Evolutionary conservation across 2,888 invertebrate genomes (phyloP).

Genomic region (Xanthostigma xanthostigma): DNA sequence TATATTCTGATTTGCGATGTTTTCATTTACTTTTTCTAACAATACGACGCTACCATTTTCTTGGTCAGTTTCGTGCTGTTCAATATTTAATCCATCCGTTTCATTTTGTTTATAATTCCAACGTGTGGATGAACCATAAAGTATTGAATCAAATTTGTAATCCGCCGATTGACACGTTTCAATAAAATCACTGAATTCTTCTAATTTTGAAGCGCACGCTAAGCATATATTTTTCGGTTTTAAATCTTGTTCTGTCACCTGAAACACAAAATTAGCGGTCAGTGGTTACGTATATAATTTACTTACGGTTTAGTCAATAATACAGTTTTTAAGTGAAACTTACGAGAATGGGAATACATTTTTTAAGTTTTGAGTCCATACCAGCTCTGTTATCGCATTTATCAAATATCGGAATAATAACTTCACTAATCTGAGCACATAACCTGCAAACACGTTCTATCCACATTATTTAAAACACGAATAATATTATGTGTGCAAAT

Average conservation of each 20-base stretch:
- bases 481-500: no score
- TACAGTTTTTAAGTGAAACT: constrained; percentile 10
- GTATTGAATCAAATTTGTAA: constrained; percentile 23
- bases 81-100: neutral
- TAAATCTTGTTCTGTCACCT: constrained; percentile 24
- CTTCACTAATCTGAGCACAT: constrained; percentile 22
- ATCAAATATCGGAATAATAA: constrained; percentile 23
- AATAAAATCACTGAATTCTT: constrained; percentile 24
- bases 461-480: constrained; percentile 13
- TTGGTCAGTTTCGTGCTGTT: constrained; percentile 15
- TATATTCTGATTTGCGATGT: constrained; percentile 13
- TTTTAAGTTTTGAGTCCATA: constrained; percentile 25
- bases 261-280: constrained; percentile 11
- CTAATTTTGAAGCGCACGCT: constrained; percentile 24
- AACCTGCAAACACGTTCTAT: constrained; percentile 23
- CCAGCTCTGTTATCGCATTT: constrained; percentile 17
- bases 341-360: constrained; percentile 25
- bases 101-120: neutral
- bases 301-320: constrained; percentile 3
- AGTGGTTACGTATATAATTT: constrained; percentile 1
- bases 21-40: constrained; percentile 10
- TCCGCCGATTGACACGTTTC: constrained; percentile 23
- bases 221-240: constrained; percentile 28
- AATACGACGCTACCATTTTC: constrained; percentile 14
- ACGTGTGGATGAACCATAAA: constrained; percentile 11